Base-by-base conservation (phyloP, 2,797 vertebrate species). In the Borostomias antarcticus region DNA sequence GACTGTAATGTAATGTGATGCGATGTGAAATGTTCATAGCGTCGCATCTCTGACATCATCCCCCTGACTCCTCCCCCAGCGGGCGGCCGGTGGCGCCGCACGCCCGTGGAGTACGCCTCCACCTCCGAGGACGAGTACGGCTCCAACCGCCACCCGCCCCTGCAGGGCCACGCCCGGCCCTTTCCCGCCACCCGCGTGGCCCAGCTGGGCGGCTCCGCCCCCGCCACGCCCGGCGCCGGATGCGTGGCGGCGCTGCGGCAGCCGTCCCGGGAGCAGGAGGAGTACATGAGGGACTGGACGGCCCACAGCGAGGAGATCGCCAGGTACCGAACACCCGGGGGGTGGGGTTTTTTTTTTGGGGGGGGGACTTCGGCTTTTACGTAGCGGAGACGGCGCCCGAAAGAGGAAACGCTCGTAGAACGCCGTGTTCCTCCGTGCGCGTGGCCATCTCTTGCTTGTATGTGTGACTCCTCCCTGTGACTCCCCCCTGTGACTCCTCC, bases 51-150 rank as follows among this genome's bases (percentile, higher is more conserved):
- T 17, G 13, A 43, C 15, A 10, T 47, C 21, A 1, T 10, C 19
- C 72, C 63, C 77, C 19, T 43, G 6, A 72, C 50, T 9, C 26
- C 26, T 65, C 26, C 23, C 19, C 88, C 89, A 98, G 96, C 94
- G 75, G 90, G 92, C 83, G 91, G 92, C 78, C 93, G 94, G 82
- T 98, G 95, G 96, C 95, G 95, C 68, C 95, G 95, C 64, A 92
- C 97, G 78, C 96, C 96, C 71, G 94, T 95, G 79, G 96, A 98
- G 78, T 98, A 98, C 78, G 94, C 96, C 69, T 98, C 97, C 91
- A 98, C 97, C 74, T 98, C 97, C 67, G 96, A 98, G 92, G 96
- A 98, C 80, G 96, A 98, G 85, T 97, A 96, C 13, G 95, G 96
- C 89, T 97, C 96, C 79, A 98, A 97, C 86, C 95, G 95, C 85